Percentiles rank a stretch among this genome's conserved stretches.
Evolutionary conservation across 1,140 invertebrate genomes (phyloP).

Genomic region (Reticulitermes speratus): DNA sequence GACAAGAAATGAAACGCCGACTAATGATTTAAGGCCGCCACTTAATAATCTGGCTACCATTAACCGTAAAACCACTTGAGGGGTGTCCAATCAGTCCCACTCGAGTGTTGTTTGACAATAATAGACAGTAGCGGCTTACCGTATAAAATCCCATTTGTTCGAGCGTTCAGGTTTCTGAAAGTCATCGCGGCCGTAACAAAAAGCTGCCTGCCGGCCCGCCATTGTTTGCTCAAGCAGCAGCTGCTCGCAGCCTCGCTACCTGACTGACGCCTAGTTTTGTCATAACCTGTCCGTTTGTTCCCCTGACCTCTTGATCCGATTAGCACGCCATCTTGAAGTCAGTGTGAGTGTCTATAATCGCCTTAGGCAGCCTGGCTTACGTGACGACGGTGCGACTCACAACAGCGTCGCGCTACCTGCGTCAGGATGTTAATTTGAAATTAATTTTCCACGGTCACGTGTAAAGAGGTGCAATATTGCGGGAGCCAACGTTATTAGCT

Average conservation of each 20-base stretch:
- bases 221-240: neutral
- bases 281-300: neutral
- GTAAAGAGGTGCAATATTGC: neutral
- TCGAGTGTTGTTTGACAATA: neutral
- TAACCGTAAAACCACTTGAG: conserved; percentile 15
- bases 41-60: conserved; percentile 3
- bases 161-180: neutral
- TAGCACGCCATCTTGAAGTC: neutral
- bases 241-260: neutral
- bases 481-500: neutral
- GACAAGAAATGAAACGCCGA: neutral
- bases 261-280: neutral
- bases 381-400: neutral
- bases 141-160: conserved; percentile 2
- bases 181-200: neutral
- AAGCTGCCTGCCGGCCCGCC: neutral
- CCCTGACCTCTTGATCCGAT: neutral
- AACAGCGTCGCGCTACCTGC: neutral
- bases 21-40: conserved; percentile 15
- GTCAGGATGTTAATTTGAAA: neutral
- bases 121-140: neutral
- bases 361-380: neutral
- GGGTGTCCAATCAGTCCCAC: neutral
- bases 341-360: neutral
- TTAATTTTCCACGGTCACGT: neutral